Evolutionary conservation across 2,888 invertebrate species (phyloP).

Genomic region (Cerceris ruficornis): DNA sequence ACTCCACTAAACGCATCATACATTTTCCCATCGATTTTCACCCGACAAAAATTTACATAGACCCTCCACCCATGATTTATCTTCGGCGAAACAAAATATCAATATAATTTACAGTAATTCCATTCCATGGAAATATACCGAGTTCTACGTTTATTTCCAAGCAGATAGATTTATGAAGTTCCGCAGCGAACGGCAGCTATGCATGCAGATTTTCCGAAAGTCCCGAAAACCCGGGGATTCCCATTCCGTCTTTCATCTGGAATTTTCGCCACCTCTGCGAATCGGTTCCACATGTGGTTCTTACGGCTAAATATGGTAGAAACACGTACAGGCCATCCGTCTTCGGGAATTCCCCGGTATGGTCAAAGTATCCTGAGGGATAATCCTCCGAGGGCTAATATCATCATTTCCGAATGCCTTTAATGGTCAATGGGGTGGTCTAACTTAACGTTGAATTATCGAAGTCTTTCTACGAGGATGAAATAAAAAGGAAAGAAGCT

Average conservation of each 20-base stretch:
- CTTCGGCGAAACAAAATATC: no score
- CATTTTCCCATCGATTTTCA: no score
- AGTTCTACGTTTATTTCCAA: no score
- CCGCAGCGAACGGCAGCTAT: neutral
- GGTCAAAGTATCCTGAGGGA: constrained; percentile 11
- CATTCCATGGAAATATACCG: no score
- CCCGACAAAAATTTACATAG: no score
- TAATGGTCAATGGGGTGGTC: constrained; percentile 3
- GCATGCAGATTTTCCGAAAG: neutral
- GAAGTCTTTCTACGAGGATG: neutral
- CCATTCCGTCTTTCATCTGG: neutral
- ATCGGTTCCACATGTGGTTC: constrained; percentile 23
- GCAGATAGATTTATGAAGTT: no score
- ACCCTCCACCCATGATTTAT: no score
- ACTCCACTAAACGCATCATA: no score
- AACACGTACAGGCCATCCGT: constrained; percentile 32
- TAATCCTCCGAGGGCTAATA: constrained; percentile 38
- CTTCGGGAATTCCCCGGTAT: constrained; percentile 36
- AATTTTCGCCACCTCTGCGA: constrained; percentile 18
- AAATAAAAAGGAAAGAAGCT: constrained; percentile 1
- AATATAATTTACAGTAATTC: no score
- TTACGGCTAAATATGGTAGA: neutral
- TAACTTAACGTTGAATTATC: constrained; percentile 8
- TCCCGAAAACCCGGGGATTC: constrained; percentile 12
- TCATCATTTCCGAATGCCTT: constrained; percentile 17